These are phyloP conservation scores for Hymenopus coronatus DNA, from an alignment of 2,888 invertebrate species.

Conservation along the genomic window DNA sequence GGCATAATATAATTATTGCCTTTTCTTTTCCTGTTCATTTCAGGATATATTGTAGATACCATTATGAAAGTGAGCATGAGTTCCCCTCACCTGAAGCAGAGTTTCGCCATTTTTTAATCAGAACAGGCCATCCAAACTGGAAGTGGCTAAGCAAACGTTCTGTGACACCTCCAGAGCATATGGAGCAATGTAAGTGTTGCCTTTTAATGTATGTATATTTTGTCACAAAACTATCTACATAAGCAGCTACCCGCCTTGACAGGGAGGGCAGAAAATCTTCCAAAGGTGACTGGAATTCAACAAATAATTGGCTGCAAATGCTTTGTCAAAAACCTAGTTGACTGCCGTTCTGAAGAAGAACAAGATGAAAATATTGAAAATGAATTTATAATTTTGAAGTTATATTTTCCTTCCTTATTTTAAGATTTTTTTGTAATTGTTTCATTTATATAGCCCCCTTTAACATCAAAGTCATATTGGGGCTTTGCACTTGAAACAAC, in stretches of 20 bases:
- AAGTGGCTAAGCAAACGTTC: slow-evolving; percentile 73
- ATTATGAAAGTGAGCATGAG: slow-evolving; percentile 61
- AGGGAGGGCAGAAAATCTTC: neutral
- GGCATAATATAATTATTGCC: slow-evolving; percentile 41
- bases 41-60: slow-evolving; percentile 50
- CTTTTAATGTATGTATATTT: neutral
- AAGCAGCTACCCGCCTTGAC: no score
- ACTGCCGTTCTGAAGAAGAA: no score
- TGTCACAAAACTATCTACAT: neutral
- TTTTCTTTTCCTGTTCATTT: slow-evolving; percentile 20
- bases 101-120: slow-evolving; percentile 72
- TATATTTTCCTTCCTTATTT: no score
- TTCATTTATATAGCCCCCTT: no score
- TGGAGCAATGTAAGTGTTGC: slow-evolving; percentile 19
- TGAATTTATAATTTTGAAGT: no score
- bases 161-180: slow-evolving; percentile 61
- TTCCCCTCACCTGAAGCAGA: slow-evolving; percentile 74
- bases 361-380: no score
- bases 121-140: slow-evolving; percentile 79
- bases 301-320: neutral
- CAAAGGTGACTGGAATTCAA: neutral
- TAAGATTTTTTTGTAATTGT: no score
- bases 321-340: neutral
- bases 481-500: no score
- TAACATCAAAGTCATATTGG: no score